Base-by-base conservation (phyloP, 2,888 invertebrate species). In the Sepioteuthis lessoniana region DNA sequence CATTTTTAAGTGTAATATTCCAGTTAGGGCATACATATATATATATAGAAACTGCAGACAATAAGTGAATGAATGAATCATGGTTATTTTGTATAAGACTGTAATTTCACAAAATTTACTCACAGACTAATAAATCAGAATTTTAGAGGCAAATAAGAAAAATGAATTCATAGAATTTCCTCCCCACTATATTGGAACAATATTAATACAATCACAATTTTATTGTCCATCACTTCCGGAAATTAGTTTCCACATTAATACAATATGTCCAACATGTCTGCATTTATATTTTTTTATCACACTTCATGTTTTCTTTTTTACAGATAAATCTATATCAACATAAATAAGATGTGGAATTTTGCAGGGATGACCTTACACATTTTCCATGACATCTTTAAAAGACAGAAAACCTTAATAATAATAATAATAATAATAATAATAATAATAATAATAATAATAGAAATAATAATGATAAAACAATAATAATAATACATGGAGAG, bases 201-300 rank as follows among this genome's bases (percentile, higher is more conserved):
- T n/a, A 76, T 35, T 35, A 76, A 76, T 76, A 76, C n/a, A 76
- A n/a, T 35, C 76, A 19, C n/a, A 28, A 35, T 76, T 76, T 76
- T 76, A 76, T 76, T 55, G 55, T 55, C 55, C 21, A 55, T 55
- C 55, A 55, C 55, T 76, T 76, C 4, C 13, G 76, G 3, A n/a
- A 76, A 76, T 76, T 76, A n/a, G n/a, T 76, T 76, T 76, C n/a
- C n/a, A 76, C n/a, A 76, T 76, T 76, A 76, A 60, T 60, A 31
- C 28, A 60, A 60, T 31, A 28, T 76, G n/a, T 76, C 76, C 16
- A 35, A 76, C n/a, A 16, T 76, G 76, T 35, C 76, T n/a, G 76
- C 25, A 16, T 16, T 76, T 25, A n/a, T n/a, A 13, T 76, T 76
- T n/a, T 76, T 76, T 19, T 35, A 16, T n/a, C 13, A 35, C 13